Evolutionary conservation across 2,113 vertebrate species (phyloP).

Genomic region (Atlantisia rogersi): DNA sequence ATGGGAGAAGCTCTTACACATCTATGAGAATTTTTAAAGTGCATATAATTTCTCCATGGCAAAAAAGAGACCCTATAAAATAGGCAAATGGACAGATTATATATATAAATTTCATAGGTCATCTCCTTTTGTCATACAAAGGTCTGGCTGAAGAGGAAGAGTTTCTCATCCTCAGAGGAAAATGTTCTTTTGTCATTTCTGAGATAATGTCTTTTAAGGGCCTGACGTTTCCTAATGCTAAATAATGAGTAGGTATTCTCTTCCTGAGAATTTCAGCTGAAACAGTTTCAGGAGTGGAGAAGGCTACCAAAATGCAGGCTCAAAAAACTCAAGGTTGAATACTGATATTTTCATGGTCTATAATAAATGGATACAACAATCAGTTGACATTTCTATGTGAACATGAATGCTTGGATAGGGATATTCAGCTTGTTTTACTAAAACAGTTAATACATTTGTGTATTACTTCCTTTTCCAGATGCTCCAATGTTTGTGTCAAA

Average conservation of each 20-base stretch:
- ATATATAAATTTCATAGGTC: background rate
- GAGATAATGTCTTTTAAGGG: background rate
- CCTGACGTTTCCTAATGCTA: background rate
- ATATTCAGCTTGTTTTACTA: background rate
- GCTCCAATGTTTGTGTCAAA: conserved; percentile 94
- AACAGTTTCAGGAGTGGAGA: background rate
- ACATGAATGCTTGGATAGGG: background rate
- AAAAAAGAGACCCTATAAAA: background rate
- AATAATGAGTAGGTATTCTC: background rate
- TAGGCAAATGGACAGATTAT: background rate
- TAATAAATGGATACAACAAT: background rate
- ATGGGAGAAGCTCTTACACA: background rate
- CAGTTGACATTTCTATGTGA: background rate
- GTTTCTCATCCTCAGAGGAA: background rate
- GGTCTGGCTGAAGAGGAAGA: background rate
- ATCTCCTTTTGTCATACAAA: background rate
- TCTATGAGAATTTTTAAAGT: background rate
- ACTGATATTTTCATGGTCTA: fast-evolving
- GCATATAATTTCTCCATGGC: background rate
- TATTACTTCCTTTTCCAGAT: conserved; percentile 76
- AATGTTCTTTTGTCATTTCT: background rate
- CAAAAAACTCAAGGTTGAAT: background rate
- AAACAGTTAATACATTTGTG: background rate
- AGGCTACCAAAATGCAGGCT: background rate
- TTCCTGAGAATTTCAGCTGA: background rate